Evolutionary conservation across 1,140 invertebrate genomes (phyloP).

Genomic region (Bombus sibiricus): DNA sequence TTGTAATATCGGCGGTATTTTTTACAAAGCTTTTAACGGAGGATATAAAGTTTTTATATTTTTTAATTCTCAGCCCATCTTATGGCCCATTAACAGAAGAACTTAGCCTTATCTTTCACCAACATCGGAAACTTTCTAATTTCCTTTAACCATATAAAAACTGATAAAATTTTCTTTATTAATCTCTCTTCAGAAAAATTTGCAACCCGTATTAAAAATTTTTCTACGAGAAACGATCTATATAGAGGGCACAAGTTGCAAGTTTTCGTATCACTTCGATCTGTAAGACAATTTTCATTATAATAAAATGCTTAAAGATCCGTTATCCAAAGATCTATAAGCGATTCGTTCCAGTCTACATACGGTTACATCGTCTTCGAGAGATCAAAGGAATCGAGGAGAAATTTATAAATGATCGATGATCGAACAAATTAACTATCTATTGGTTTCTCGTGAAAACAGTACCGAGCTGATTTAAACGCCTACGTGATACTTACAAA

Average conservation of each 20-base stretch:
- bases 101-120: background rate
- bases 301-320: background rate
- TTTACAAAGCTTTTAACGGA: background rate
- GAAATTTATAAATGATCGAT: constrained; percentile 18
- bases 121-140: background rate
- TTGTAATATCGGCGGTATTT: background rate
- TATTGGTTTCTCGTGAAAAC: background rate
- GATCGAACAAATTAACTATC: constrained; percentile 13
- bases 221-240: too few species aligned
- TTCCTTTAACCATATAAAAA: background rate
- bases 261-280: background rate
- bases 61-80: background rate
- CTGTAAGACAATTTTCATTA: background rate
- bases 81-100: background rate
- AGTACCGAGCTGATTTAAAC: background rate
- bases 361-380: background rate
- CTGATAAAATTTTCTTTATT: constrained; percentile 3
- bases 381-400: background rate
- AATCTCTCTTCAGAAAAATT: background rate
- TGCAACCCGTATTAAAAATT: background rate
- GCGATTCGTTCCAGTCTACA: background rate
- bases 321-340: background rate
- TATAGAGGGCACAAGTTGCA: background rate
- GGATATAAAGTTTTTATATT: constrained; percentile 3
- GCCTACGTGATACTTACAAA: background rate